Conservation (phyloP, 2,797 vertebrate genomes). For the Perodicticus potto region DNA sequence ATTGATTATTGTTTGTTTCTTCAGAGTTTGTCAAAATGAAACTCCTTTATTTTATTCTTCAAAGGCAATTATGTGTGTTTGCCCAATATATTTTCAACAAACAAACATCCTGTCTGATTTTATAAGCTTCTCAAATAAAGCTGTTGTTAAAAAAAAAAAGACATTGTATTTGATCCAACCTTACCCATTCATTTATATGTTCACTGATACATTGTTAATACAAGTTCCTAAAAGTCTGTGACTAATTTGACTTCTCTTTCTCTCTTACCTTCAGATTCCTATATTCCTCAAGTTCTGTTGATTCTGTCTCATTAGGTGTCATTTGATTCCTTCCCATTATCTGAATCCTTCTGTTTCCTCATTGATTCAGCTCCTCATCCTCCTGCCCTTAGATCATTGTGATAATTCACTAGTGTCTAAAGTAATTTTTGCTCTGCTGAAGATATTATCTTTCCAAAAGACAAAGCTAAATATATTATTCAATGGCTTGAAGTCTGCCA, state of each 20-base stretch:
- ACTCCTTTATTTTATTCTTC: neutral
- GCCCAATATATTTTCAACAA: neutral
- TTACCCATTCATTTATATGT: neutral
- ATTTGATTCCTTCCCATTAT: neutral
- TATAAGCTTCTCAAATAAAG: neutral
- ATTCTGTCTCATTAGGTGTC: neutral
- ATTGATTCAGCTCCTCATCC: neutral
- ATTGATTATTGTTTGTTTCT: neutral
- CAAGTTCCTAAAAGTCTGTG: neutral
- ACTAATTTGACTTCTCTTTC: neutral
- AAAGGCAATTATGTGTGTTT: neutral
- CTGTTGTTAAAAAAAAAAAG: neutral
- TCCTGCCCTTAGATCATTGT: neutral
- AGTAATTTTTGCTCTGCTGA: neutral
- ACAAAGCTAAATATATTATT: neutral
- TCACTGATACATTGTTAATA: neutral
- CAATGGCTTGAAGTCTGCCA: neutral
- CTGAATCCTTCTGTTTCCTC: neutral
- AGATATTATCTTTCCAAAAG: neutral
- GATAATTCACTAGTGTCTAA: neutral
- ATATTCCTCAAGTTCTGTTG: neutral
- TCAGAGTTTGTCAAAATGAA: neutral
- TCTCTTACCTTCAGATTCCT: neutral
- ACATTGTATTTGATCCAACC: neutral
- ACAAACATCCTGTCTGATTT: neutral